A percentile compares a stretch with the other conserved stretches of the same genome.
phyloP scores from a whole-genome alignment of 1,140 invertebrate species.

The Philotrypesis tridentata region DNA sequence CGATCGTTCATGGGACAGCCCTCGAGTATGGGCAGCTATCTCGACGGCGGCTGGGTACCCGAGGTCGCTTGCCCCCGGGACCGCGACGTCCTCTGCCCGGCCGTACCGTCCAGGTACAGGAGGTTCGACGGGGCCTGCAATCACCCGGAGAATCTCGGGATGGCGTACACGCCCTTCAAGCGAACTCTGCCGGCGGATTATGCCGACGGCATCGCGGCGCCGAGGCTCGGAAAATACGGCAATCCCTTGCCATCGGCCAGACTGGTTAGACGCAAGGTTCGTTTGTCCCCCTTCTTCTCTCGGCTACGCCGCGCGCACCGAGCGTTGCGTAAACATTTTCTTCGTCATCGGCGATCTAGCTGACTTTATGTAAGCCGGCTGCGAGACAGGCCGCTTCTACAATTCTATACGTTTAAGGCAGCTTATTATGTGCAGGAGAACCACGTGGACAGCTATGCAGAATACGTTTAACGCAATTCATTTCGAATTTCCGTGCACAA shows the following conservation, averaged over 20 bases:
- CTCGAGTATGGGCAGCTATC: slow-evolving; percentile 67
- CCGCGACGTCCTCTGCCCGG: slow-evolving; percentile 56
- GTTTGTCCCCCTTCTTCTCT: no score
- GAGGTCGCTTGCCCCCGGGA: slow-evolving; percentile 62
- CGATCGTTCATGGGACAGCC: slow-evolving; percentile 56
- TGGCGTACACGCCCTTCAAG: slow-evolving; percentile 84
- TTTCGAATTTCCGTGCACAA: no score
- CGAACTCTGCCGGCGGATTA: slow-evolving; percentile 84
- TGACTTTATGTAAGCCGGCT: no score
- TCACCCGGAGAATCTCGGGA: slow-evolving; percentile 80
- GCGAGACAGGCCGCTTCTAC: no score
- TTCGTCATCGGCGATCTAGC: no score
- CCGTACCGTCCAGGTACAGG: slow-evolving; percentile 73
- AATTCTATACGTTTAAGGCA: no score
- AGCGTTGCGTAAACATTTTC: no score
- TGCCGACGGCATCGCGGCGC: slow-evolving; percentile 84
- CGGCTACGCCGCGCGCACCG: no score
- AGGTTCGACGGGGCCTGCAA: slow-evolving; percentile 88
- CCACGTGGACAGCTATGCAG: no score
- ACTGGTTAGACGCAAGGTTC: slow-evolving; percentile 78
- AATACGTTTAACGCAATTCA: no score
- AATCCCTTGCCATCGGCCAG: slow-evolving; percentile 81
- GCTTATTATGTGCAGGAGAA: no score
- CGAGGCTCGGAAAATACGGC: slow-evolving; percentile 76
- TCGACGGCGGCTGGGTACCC: slow-evolving; percentile 74